Evolutionary conservation across 2,113 vertebrate species (phyloP), one percentile per base, ranked within the genome.

Genomic region (Chloropsis cyanopogon): DNA sequence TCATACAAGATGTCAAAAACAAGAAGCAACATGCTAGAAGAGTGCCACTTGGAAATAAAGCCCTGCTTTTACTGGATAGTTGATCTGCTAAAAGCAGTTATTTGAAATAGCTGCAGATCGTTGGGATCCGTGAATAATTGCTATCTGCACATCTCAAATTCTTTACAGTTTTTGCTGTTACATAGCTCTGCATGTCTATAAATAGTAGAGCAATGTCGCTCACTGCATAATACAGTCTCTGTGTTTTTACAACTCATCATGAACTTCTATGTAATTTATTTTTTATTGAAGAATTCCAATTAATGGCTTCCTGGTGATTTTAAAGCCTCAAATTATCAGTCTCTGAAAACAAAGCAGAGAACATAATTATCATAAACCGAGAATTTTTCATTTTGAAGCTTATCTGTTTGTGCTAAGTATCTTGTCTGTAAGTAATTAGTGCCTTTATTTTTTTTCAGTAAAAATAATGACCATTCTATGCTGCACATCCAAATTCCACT

Each of bases 281-380:
- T 98, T 98, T 98, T 98, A 98, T 98, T 98, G 98, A 98, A 98
- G 98, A 98, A 98, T 98, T 98, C 98, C 98, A 98, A 98, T 98
- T 98, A 98, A 98, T 98, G 98, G 98, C 98, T 98, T 98, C 98
- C 98, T 98, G 98, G 98, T 98, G 98, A 98, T 98, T 98, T 98
- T 98, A 98, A 98, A 98, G 98, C 98, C 98, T 98, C 98, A 98
- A 98, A 98, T 98, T 98, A 98, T 98, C 98, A 98, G 98, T 98
- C 98, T 98, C 97, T 96, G 98, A 98, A 98, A 98, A 98, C 98
- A 98, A 98, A 98, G 98, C 98, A 97, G 98, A 98, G 98, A 98
- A 98, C 98, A 98, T 98, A 98, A 98, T 98, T 98, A 98, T 98
- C 98, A 98, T 98, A 98, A 98, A 98, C 97, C 35, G 92, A 98